A percentile compares a stretch with the other conserved stretches of the same genome.
These are phyloP conservation scores for Artemisiospiza belli DNA, from an alignment of 2,113 vertebrate genomes.

Conservation along the genomic window DNA sequence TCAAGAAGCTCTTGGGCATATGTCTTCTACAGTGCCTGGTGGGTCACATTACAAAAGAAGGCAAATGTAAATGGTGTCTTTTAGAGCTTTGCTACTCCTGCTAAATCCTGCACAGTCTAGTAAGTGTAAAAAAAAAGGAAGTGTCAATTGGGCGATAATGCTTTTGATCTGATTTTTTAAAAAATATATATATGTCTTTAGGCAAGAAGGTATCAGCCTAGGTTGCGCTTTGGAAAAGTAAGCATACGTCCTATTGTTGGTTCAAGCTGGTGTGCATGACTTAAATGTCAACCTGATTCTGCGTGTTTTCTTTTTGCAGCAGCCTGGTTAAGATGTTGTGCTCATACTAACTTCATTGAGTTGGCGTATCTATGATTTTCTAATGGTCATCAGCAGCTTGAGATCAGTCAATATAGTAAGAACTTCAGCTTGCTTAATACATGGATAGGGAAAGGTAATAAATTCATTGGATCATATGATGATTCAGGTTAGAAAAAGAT, in stretches of 20 bases:
- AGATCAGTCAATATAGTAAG: background rate
- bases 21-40: background rate
- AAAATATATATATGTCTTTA: background rate
- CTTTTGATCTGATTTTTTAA: background rate
- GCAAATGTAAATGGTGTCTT: background rate
- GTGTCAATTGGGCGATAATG: rapidly evolving
- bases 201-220: background rate
- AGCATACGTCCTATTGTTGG: background rate
- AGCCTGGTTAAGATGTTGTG: background rate
- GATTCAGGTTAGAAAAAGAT: background rate
- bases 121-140: background rate
- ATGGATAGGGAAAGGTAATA: background rate
- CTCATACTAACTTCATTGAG: background rate
- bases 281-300: background rate
- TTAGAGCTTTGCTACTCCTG: background rate
- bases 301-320: background rate
- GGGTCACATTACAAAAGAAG: background rate
- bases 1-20: background rate
- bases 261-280: background rate
- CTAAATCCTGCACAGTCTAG: background rate
- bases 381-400: background rate
- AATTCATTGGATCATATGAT: background rate
- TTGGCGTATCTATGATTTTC: background rate
- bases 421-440: background rate
- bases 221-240: background rate